A percentile compares a stretch with the other conserved stretches of the same genome.
These are phyloP conservation scores for Gallinago undulata DNA, from an alignment of 2,113 vertebrate species.

Conservation along the genomic window DNA sequence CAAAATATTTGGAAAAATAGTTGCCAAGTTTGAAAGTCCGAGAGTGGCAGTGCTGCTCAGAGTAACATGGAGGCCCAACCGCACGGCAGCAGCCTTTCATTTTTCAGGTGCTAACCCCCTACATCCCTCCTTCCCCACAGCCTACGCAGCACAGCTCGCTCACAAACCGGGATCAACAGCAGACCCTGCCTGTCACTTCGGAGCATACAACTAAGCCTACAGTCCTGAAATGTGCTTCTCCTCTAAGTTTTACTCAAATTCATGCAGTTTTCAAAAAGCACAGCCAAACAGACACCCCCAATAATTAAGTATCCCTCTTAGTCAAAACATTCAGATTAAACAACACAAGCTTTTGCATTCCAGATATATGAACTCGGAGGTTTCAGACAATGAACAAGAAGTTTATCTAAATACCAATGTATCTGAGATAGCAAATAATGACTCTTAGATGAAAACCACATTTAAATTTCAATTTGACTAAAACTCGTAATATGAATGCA, in stretches of 20 bases:
- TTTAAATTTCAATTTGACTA: not conserved
- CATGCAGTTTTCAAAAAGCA: not conserved
- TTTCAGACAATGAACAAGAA: not conserved
- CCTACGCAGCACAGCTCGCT: accelerated
- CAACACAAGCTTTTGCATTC: not conserved
- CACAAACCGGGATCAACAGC: not conserved
- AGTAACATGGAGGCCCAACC: not conserved
- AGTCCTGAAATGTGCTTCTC: not conserved
- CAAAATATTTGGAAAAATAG: not conserved
- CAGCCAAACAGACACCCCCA: not conserved
- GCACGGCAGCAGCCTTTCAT: not conserved
- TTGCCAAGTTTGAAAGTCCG: not conserved
- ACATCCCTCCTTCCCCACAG: accelerated
- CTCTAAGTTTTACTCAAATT: not conserved
- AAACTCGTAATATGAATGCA: not conserved
- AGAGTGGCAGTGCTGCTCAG: not conserved
- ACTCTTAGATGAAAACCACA: not conserved
- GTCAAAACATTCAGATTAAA: not conserved
- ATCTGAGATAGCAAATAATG: not conserved
- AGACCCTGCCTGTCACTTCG: not conserved
- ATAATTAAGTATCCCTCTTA: not conserved
- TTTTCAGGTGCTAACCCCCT: not conserved
- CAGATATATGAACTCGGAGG: not conserved
- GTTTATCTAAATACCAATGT: not conserved
- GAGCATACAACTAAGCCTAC: not conserved